Conservation (phyloP, 1,140 invertebrate species). For the Berghia stephanieae region DNA sequence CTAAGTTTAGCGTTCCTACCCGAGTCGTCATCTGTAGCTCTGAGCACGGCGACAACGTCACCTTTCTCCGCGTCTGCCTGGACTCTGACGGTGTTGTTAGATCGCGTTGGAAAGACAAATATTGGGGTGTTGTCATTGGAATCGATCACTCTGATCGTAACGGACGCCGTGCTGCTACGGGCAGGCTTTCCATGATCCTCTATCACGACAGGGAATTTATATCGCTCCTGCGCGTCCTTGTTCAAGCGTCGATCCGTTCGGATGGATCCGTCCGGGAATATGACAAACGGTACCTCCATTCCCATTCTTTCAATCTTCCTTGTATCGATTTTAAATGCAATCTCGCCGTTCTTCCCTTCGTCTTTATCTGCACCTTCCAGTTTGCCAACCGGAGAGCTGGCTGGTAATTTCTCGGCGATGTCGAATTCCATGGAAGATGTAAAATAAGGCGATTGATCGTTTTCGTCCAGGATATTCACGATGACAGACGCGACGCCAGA, state of each 20-base stretch:
- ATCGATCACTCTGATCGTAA: constrained; percentile 80
- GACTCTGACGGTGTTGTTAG: constrained; percentile 77
- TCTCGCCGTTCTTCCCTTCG: constrained; percentile 76
- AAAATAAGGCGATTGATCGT: constrained; percentile 91
- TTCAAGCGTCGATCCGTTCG: constrained; percentile 80
- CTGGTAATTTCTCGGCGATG: constrained; percentile 55
- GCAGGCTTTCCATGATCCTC: constrained; percentile 89
- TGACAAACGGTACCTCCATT: constrained; percentile 76
- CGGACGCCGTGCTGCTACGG: constrained; percentile 82
- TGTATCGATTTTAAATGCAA: constrained; percentile 82
- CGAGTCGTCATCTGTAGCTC: constrained; percentile 68
- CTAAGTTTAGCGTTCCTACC: constrained; percentile 72
- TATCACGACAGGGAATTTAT: constrained; percentile 86
- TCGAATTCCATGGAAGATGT: constrained; percentile 65
- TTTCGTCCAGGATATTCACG: constrained; percentile 89
- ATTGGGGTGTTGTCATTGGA: constrained; percentile 77
- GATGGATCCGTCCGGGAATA: constrained; percentile 84
- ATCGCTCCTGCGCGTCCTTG: constrained; percentile 80
- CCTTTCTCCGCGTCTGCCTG: constrained; percentile 91
- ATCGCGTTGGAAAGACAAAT: constrained; percentile 51
- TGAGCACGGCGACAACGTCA: constrained; percentile 67
- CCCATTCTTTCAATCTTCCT: too few relatives aligned
- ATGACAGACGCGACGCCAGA: constrained; percentile 84
- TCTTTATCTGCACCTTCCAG: constrained; percentile 87
- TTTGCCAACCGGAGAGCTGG: constrained; percentile 83